phyloP scores from a whole-genome alignment of 2,797 vertebrate genomes.

The Epinephelus malabaricus region DNA sequence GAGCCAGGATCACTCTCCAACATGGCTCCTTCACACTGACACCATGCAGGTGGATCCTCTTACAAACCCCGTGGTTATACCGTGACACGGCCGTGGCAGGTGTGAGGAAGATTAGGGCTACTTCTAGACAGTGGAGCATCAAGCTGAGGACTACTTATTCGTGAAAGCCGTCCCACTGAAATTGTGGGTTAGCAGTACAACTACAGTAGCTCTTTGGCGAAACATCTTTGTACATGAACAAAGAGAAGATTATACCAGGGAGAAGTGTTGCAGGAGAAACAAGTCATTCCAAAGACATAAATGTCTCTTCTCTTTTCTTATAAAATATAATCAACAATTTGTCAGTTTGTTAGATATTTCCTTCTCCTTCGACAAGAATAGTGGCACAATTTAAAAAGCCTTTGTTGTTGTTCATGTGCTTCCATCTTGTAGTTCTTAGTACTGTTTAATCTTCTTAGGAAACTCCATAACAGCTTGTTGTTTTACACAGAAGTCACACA shows the following conservation, averaged over 20 bases:
- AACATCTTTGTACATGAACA: neutral
- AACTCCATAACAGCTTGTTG: slow-evolving; percentile 36
- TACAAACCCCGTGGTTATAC: slow-evolving; percentile 76
- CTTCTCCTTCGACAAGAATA: neutral
- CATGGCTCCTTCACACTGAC: slow-evolving; percentile 51
- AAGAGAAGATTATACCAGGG: neutral
- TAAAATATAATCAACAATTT: neutral
- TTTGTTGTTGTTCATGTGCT: slow-evolving; percentile 18
- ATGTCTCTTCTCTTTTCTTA: neutral
- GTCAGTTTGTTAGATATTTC: neutral
- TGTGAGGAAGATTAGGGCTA: slow-evolving; percentile 77
- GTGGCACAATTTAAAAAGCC: neutral
- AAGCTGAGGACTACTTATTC: slow-evolving; percentile 31
- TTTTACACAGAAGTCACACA: slow-evolving; percentile 14
- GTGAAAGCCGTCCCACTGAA: slow-evolving; percentile 31
- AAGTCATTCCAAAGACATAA: neutral
- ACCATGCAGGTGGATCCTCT: slow-evolving; percentile 63
- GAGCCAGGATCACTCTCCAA: slow-evolving; percentile 40
- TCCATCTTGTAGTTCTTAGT: slow-evolving; percentile 13
- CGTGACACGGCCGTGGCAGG: slow-evolving; percentile 66
- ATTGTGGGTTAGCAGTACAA: slow-evolving; percentile 25
- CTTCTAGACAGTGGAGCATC: slow-evolving; percentile 42
- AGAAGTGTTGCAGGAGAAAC: neutral
- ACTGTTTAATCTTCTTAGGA: slow-evolving; percentile 66
- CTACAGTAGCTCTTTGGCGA: neutral